Base-by-base conservation (phyloP, 1,140 invertebrate genomes). In the Lordiphosa mommai region DNA sequence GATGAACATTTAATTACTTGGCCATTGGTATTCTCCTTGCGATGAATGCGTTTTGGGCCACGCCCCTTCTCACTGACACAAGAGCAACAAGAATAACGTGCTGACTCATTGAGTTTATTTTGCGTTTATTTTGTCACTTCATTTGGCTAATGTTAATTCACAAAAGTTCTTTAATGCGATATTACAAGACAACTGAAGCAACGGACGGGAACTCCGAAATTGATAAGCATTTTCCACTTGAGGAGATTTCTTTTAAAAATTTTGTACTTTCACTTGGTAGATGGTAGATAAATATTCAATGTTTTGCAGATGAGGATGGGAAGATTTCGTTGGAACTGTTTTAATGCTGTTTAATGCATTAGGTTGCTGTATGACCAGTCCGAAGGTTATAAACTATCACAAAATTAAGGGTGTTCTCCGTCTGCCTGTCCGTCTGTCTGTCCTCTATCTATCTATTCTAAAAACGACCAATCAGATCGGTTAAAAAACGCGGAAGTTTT, bases 1-100 rank as follows among this genome's bases (percentile, higher is more conserved):
- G 38, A 36, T 41, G 12, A 30, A 10, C 58, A 67, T 72, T 67
- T 80, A 86, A 86, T 86, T 74, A 76, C 36, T 66, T 61, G 53
- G 60, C 56, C 68, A 66, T 46, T 53, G 44, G 67, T 44, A 13
- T 55, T 77, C 72, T 72, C 53, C 51, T 43, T 58, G 40, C 34
- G 36, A 36, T 49, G 37, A 46, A 44, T 49, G 60, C 56, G 52
- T 43, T 32, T 52, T 40, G 52, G 46, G 53, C 40, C 69, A 71
- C 59, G 55, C 58, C 61, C 66, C 60, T 46, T 33, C 12, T 12
- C 46, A 56, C 32, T 23, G 48, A n/a, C 53, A 57, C 44, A 16
- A 16, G 40, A 23, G 33, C 43, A 38, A 48, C 30, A 67, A 34
- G 44, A 52, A 14, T 34, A 43, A 34, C 27, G 9, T 37, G 51